Evolutionary conservation across 2,888 invertebrate species (phyloP), one percentile per base, ranked within the genome.

Genomic region (Lasius fuliginosus): DNA sequence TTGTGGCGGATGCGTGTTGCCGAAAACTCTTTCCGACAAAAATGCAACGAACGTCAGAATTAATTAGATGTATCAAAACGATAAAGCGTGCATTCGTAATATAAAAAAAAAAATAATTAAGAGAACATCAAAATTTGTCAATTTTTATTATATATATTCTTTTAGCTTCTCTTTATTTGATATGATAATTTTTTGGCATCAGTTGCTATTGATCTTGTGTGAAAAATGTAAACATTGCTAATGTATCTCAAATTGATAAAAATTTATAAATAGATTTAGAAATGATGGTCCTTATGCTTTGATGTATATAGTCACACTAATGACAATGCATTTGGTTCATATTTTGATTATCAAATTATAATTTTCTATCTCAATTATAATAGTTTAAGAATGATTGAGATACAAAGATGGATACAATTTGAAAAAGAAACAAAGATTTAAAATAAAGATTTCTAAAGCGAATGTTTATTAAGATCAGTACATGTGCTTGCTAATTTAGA

Each of bases 1-100:
- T 69, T 60, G 42, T 27, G 27, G 36, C 36, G 23, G 58, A 79
- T 46, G 79, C 77, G 77, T 40, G 71, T 36, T 68, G 18, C n/a
- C 77, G 56, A 68, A 65, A 77, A 68, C 69, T 56, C 68, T 30
- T 60, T 58, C 46, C 33, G 79, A 71, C 42, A 11, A 79, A 42
- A 33, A 46, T 30, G 53, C 65, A 40, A 68, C 56, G 9, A 36
- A 67, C 18, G 53, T 12, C 58, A 30, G 56, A 49, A 58, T 42
- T 12, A n/a, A 56, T 76, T 33, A 30, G 30, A 8, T 15, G 40
- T 42, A 8, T 62, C 1, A 30, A 62, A 74, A 9, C 33, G 15
- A 15, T n/a, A 9, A 73, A 73, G 15, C 23, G 23, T 40, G 12
- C 15, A 40, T 62, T 60, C 3, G 18, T 27, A 73, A 27, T 40